Base-by-base conservation (phyloP, 2,797 vertebrate species). In the Denticeps clupeoides region DNA sequence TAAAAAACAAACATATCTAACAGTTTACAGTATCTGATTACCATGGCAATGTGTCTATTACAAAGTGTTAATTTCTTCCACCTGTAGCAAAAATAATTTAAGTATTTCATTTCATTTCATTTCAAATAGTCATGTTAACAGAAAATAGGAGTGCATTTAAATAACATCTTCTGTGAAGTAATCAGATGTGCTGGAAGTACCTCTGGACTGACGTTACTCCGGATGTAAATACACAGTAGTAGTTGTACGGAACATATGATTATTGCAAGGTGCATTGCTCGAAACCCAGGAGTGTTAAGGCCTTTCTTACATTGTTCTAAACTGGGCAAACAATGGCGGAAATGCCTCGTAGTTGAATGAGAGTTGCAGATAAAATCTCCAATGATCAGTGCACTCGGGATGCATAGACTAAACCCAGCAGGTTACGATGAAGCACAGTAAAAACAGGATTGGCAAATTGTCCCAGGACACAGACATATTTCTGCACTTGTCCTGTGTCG, bases 301-400 rank as follows among this genome's bases (percentile, higher is more conserved):
- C 35, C 8, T 38, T 21, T 38, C 35, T 21, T 21, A 10, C 38
- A 38, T 38, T 38, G 35, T 35, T 38, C 38, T 35, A 38, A 38
- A 19, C 35, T 38, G 35, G 38, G 35, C 38, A 38, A 38, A 38
- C 35, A 38, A 38, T 38, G 35, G 35, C 21, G 38, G 35, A 38
- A 38, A 38, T 16, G 35, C 35, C 13, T 38, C 35, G 32, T 32
- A 10, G 18, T 38, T 21, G 9, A 38, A 38, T 16, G 38, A 38
- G 35, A 38, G 19, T 21, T 38, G 35, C 35, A 35, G 5, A 19
- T 21, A 19, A 35, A 21, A 38, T 38, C 35, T 38, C 16, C 38
- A 18, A 21, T 38, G 38, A 35, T 38, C 35, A 38, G 35, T 38
- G 35, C 35, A 38, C 35, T 38, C 21, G 38, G 38, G 38, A 38